Base-by-base conservation (phyloP, 2,113 vertebrate species). In the Podilymbus podiceps region DNA sequence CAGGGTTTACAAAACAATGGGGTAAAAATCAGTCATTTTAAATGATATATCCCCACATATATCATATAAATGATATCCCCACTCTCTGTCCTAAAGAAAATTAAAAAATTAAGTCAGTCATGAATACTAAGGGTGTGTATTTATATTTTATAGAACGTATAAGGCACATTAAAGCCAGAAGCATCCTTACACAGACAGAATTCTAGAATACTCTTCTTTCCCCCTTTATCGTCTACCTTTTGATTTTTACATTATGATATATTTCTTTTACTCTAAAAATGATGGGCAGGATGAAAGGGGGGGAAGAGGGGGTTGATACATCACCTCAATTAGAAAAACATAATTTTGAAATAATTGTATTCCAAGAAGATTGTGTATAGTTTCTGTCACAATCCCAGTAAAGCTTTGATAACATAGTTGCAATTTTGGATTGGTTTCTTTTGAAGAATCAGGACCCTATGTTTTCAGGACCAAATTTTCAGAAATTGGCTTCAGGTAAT, bases 401-500 rank as follows among this genome's bases (percentile, higher is more conserved):
- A 94, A 92, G 92, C 88, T 90, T 89, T 94, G 90, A 96, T 96
- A 94, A 84, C 59, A 44, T 38, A 89, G 84, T 75, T 95, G 50
- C n/a, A 75, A 22, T 93, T 95, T 92, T 95, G 90, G 74, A 89
- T 87, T 87, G 81, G 77, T 84, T 95, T 95, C 92, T 96, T 93
- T 89, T 97, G 86, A 97, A 93, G 91, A 90, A 89, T 95, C 53
- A 47, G 90, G 74, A 89, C 35, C 49, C 77, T 66, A 5, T 91
- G 80, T 95, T 92, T 95, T 92, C 87, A 95, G 89, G 89, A 89
- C 91, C 77, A 91, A 91, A 94, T 92, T 86, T 96, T 95, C 67
- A 96, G 87, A 94, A 93, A 94, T 73, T 62, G 40, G 55, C 82
- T 97, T 91, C 85, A 92, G 80, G 90, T 96, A 96, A 96, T 96